A percentile compares a stretch with the other conserved stretches of the same genome.
Conservation (phyloP, 2,797 vertebrate genomes). For the Protonibea diacanthus region DNA sequence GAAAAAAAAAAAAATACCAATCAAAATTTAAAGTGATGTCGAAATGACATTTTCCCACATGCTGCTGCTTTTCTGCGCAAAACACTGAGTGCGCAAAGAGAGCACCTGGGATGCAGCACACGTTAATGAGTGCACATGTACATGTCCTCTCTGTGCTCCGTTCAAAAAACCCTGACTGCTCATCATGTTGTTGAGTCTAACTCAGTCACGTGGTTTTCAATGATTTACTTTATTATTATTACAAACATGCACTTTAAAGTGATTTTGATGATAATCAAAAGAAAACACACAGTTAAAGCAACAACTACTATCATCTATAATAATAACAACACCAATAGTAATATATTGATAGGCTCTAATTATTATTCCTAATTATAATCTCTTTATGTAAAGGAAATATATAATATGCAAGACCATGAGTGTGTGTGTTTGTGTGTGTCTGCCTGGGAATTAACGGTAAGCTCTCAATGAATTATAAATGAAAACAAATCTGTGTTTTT, state of each 20-base stretch:
- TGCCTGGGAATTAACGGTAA: no score
- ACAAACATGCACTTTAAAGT: no score
- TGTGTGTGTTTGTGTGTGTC: neutral
- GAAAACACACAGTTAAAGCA: conserved; percentile 16
- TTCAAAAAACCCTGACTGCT: no score
- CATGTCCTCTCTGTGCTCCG: neutral
- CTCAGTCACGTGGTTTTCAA: neutral
- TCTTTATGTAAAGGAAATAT: neutral
- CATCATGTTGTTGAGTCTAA: neutral
- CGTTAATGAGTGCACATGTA: neutral
- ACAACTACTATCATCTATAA: neutral
- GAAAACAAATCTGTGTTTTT: neutral
- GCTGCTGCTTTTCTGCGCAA: neutral
- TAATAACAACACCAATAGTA: neutral
- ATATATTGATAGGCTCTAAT: neutral
- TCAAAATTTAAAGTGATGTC: neutral
- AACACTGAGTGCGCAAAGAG: neutral
- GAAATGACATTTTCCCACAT: neutral
- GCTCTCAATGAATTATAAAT: neutral
- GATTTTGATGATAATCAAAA: neutral
- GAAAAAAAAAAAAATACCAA: neutral
- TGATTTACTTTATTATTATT: neutral
- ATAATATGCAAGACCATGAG: neutral
- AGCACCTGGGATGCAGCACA: neutral
- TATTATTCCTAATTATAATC: neutral